Base-by-base conservation (phyloP, 2,113 vertebrate species). In the Ophthalmotilapia sp. region DNA sequence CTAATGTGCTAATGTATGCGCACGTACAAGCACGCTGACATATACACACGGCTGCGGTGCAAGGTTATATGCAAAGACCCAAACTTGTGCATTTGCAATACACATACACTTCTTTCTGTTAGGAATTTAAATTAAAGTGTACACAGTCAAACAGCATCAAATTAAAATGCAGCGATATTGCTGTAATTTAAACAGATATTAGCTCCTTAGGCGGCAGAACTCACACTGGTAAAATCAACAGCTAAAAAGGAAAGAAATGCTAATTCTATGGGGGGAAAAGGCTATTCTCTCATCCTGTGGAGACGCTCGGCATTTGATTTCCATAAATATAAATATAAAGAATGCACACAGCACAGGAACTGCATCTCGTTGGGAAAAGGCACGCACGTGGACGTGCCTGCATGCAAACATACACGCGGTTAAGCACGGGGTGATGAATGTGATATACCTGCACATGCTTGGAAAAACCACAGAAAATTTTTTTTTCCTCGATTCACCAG, bases 151-250 rank as follows among this genome's bases (percentile, higher is more conserved):
- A 88, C 79, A 86, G 85, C 88, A 88, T 91, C 81, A 62, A 84
- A 94, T 95, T 94, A 90, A 94, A 95, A 94, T 93, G 86, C 89
- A 90, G 86, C 21, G 23, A 90, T 85, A 91, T 81, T 80, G 86
- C 58, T 8, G 88, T 93, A 90, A 93, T 95, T 93, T 89, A 90
- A 93, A 92, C 87, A 87, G 91, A 95, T 92, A 95, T 95, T 92
- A 94, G 90, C 89, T 93, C 93, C 93, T 93, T 84, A 89, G 93
- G 94, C 88, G 1, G 65, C 29, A 91, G 90, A 92, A 84, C 91
- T 91, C 91, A 90, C 90, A 91, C 90, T 90, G 92, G 80, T 87
- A 91, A 91, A 93, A 92, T 90, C 93, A 94, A 92, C 93, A 90
- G 82, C 87, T 89, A 89, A 93, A 91, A 92, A 92, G 87, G 83